Conservation (phyloP, 2,797 vertebrate genomes). For the Mallotus villosus region DNA sequence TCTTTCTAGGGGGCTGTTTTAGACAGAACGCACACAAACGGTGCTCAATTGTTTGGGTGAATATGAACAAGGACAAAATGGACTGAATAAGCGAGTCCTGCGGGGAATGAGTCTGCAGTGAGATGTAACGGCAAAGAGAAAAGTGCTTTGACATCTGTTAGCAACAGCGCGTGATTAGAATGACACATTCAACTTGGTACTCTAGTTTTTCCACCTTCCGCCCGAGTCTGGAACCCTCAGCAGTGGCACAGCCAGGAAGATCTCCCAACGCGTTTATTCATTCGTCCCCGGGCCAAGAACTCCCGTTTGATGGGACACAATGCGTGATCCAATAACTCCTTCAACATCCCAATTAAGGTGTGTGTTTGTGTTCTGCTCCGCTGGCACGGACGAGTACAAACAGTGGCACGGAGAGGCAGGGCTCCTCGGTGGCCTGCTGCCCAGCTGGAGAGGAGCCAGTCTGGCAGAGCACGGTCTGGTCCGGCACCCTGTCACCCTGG, state of each 20-base stretch:
- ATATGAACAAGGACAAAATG: slow-evolving; percentile 35
- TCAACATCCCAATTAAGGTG: slow-evolving; percentile 67
- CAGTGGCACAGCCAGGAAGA: slow-evolving; percentile 64
- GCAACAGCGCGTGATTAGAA: slow-evolving; percentile 74
- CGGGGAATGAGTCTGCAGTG: background rate
- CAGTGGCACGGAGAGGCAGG: slow-evolving; percentile 64
- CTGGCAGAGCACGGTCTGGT: slow-evolving; percentile 43
- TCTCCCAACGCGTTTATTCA: slow-evolving; percentile 70
- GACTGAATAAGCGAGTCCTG: slow-evolving; percentile 34
- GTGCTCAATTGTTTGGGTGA: slow-evolving; percentile 27
- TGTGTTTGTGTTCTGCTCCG: slow-evolving; percentile 39
- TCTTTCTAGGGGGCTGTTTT: slow-evolving; percentile 31
- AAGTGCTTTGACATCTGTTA: slow-evolving; percentile 74
- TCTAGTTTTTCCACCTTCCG: no score
- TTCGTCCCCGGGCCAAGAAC: slow-evolving; percentile 69
- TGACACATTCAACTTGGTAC: slow-evolving; percentile 77
- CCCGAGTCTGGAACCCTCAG: no score
- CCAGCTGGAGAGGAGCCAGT: slow-evolving; percentile 74
- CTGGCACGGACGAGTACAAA: slow-evolving; percentile 64
- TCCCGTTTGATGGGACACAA: slow-evolving; percentile 73
- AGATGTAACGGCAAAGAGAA: slow-evolving; percentile 71
- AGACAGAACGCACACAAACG: slow-evolving; percentile 34
- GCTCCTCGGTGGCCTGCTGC: slow-evolving; percentile 69
- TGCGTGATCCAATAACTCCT: slow-evolving; percentile 70
- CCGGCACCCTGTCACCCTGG: slow-evolving; percentile 62